Base-by-base conservation (phyloP, 2,797 vertebrate species). In the Falco cherrug region DNA sequence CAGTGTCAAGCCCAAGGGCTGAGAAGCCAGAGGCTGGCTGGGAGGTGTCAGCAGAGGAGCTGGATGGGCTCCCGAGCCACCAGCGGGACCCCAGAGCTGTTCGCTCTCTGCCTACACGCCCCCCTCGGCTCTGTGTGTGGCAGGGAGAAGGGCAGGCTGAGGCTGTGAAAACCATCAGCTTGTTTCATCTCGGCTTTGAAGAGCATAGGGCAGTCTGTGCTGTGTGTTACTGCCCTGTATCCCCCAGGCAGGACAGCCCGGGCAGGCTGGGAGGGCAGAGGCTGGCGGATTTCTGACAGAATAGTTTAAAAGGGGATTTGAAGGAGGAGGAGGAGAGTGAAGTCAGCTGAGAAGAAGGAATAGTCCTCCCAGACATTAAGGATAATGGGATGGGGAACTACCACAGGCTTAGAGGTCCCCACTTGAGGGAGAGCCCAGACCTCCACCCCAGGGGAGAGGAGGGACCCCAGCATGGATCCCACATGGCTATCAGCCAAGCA, bases 121-220 rank as follows among this genome's bases (percentile, higher is more conserved):
- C 16, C 68, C 25, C 31, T 24, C 35, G n/a, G 21, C 75, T 73
- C 69, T 26, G 26, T 8, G 1, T 0, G 0, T 35, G 47, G 19
- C 37, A 5, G 6, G 64, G 76, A 86, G 29, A 59, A 45, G 43
- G 24, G 8, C 59, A 48, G 50, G 16, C 45, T 80, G 89, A 68
- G 60, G 54, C 18, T 60, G 33, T 33, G 18, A 26, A 70, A 64
- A 16, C 8, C 31, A 6, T 35, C 63, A 13, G 79, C 37, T 47
- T 60, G 76, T 28, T 85, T 54, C 6, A 0, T 61, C 19, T 80
- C 59, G 43, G 41, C 59, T 26, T 28, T n/a, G 51, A 69, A 7
- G 41, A 69, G 5, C 28, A 5, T 28, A 12, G 24, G 26, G 39
- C 75, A 41, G 39, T 1, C 39, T n/a, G 20, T 64, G 45, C 21